Percentiles rank a stretch among this genome's conserved stretches.
phyloP scores from a whole-genome alignment of 2,113 vertebrate genomes.

The Mungos mungo region DNA sequence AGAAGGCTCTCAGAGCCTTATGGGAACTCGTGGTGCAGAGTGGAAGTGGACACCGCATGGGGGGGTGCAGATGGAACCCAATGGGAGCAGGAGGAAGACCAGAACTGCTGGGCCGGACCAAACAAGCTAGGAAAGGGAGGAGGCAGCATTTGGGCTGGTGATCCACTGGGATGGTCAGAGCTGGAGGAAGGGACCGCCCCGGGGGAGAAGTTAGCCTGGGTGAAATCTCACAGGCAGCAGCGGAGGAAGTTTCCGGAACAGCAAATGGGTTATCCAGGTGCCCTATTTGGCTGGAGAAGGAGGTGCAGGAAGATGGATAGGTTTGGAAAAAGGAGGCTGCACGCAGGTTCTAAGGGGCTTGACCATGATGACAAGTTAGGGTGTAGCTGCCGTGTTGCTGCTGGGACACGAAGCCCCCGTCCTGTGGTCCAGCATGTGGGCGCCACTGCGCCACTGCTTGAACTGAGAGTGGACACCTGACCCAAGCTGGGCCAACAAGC shows the following conservation, averaged over 20 bases:
- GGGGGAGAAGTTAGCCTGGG: not conserved
- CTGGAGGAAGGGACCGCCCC: not conserved
- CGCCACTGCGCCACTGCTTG: not conserved
- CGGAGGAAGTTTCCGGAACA: not conserved
- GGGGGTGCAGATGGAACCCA: not conserved
- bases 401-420: not conserved
- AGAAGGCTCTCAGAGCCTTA: not conserved
- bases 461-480: not conserved
- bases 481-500: not conserved
- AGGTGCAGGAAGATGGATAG: not conserved
- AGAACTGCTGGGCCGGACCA: not conserved
- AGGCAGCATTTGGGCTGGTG: too few species aligned
- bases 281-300: not conserved
- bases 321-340: not conserved
- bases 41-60: not conserved
- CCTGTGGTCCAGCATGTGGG: not conserved
- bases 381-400: rapidly evolving
- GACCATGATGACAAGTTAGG: not conserved
- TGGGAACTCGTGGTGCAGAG: not conserved
- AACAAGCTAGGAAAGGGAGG: not conserved
- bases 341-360: not conserved
- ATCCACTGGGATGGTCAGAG: not conserved
- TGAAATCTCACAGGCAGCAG: not conserved
- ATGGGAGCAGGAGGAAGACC: not conserved
- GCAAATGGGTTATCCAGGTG: not conserved